These are phyloP conservation scores for Cloeon dipterum DNA, from an alignment of 2,888 invertebrate genomes.

Conservation along the genomic window DNA sequence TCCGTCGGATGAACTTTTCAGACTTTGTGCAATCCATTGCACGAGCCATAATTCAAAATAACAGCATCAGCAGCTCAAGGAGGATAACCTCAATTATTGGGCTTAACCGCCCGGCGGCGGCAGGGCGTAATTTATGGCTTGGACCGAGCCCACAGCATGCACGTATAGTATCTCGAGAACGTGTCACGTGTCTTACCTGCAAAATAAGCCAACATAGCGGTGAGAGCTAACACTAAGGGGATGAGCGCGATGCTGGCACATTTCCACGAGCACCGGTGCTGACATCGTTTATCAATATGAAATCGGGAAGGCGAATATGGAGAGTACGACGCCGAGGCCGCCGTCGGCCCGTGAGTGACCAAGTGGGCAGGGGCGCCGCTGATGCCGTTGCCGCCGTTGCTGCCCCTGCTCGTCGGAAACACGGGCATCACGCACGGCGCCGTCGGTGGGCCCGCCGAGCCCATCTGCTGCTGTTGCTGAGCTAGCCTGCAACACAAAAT, in stretches of 20 bases:
- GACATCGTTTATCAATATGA: conserved; percentile 84
- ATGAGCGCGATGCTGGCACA: conserved; percentile 86
- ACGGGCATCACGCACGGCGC: conserved; percentile 71
- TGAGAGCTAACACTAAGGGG: conserved; percentile 68
- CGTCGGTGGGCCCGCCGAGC: conserved; percentile 42
- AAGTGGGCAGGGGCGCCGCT: conserved; percentile 26
- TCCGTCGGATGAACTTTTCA: too few species aligned
- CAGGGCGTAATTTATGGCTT: too few species aligned
- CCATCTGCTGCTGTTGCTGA: conserved; percentile 3
- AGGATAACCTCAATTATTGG: too few species aligned
- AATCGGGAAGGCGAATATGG: conserved; percentile 82
- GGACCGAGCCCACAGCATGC: too few species aligned
- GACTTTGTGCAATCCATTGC: too few species aligned
- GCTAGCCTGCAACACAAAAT: conserved; percentile 10
- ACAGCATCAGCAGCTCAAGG: too few species aligned
- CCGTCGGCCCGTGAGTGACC: conserved; percentile 18
- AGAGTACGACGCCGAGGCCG: conserved; percentile 29
- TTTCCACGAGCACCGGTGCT: conserved; percentile 90
- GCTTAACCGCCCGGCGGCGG: too few species aligned
- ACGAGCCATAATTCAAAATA: too few species aligned
- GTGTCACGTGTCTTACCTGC: conserved; percentile 86
- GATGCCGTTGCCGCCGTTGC: conserved; percentile 3
- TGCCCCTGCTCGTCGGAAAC: conserved; percentile 41
- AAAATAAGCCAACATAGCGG: conserved; percentile 86
- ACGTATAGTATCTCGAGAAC: too few species aligned